phyloP scores from a whole-genome alignment of 2,113 vertebrate genomes.

The Perca fluviatilis region DNA sequence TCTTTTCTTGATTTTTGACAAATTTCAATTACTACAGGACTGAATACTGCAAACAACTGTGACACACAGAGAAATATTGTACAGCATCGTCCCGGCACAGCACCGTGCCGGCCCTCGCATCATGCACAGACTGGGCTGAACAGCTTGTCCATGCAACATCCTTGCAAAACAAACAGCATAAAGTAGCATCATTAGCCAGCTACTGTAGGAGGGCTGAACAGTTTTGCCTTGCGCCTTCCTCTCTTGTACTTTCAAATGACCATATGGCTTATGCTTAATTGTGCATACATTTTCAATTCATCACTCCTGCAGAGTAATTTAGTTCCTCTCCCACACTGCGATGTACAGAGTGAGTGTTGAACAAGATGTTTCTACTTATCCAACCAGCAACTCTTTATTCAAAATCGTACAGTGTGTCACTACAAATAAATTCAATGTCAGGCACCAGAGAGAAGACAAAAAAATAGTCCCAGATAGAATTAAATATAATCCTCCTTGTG shows the following conservation, averaged over 20 bases:
- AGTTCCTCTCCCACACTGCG: constrained; percentile 15
- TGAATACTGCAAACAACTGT: background rate
- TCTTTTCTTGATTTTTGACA: too few species aligned
- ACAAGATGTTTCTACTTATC: constrained; percentile 27
- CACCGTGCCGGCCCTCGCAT: constrained; percentile 12
- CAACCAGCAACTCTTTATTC: constrained; percentile 1
- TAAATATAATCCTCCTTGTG: constrained; percentile 27
- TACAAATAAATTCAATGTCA: constrained; percentile 15
- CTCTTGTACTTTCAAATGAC: constrained; percentile 51
- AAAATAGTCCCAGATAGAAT: constrained; percentile 32
- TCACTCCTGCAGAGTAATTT: constrained; percentile 33
- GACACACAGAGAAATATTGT: constrained; percentile 1
- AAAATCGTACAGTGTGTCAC: background rate
- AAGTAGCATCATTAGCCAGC: constrained; percentile 40
- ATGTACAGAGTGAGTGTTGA: constrained; percentile 13
- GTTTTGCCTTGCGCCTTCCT: constrained; percentile 29
- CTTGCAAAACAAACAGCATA: constrained; percentile 41
- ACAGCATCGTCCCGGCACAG: constrained; percentile 29
- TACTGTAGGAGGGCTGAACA: constrained; percentile 34
- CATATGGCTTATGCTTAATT: constrained; percentile 62
- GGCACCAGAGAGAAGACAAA: constrained; percentile 10
- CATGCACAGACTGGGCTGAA: constrained; percentile 30
- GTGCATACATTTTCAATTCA: constrained; percentile 42
- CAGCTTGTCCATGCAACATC: constrained; percentile 46
- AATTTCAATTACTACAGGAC: background rate